These are phyloP conservation scores for Agapostemon virescens DNA, from an alignment of 2,888 invertebrate species.

Conservation along the genomic window DNA sequence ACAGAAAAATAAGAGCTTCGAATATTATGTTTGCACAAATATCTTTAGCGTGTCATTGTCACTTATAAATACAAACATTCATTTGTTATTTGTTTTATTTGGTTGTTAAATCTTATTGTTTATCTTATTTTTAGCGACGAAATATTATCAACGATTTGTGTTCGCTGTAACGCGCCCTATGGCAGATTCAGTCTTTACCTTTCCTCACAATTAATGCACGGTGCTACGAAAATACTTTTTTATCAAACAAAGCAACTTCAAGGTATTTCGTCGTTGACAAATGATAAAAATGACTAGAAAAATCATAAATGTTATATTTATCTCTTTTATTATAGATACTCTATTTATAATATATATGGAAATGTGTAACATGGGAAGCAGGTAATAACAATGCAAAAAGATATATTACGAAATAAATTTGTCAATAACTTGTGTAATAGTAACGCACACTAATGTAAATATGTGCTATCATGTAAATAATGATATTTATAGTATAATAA, in stretches of 20 bases:
- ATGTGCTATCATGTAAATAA: neutral
- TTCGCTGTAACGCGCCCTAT: neutral
- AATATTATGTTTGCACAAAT: too few relatives aligned
- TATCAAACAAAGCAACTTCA: slow-evolving; percentile 53
- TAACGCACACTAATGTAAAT: neutral
- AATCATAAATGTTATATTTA: neutral
- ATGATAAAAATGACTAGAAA: neutral
- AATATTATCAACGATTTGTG: slow-evolving; percentile 26
- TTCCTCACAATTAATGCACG: slow-evolving; percentile 62
- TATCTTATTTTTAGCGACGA: slow-evolving; percentile 37
- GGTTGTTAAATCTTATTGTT: neutral
- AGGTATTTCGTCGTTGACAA: slow-evolving; percentile 45
- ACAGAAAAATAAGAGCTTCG: too few relatives aligned
- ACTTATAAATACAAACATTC: too few relatives aligned
- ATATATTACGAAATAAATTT: neutral
- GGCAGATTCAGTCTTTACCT: slow-evolving; percentile 59
- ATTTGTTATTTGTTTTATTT: too few relatives aligned
- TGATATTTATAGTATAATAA: neutral
- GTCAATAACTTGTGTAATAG: neutral
- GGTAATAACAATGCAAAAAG: slow-evolving; percentile 1
- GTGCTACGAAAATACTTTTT: slow-evolving; percentile 50
- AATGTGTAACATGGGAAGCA: neutral
- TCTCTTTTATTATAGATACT: slow-evolving; percentile 24
- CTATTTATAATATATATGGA: neutral
- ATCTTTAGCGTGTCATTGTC: too few relatives aligned